A percentile compares a stretch with the other conserved stretches of the same genome.
These are phyloP conservation scores for Eupithecia pulchellata DNA, from an alignment of 2,888 invertebrate species.

Conservation along the genomic window DNA sequence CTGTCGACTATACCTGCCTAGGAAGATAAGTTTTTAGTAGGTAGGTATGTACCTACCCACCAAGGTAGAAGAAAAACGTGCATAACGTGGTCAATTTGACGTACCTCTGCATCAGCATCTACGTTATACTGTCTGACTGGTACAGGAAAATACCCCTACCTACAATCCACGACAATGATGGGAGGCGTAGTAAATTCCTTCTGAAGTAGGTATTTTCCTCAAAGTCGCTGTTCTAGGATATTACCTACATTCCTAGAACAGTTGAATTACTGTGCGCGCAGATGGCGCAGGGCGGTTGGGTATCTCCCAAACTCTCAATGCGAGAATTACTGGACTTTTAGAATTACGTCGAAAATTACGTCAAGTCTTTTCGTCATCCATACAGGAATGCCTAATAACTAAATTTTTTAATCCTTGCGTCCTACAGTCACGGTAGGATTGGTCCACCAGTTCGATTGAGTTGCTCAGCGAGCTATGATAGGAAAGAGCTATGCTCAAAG, in stretches of 20 bases:
- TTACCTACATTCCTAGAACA: background rate
- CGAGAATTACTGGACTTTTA: background rate
- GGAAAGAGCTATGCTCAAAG: too few relatives aligned
- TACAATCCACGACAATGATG: background rate
- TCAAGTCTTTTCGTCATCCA: too few relatives aligned
- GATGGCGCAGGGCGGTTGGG: background rate
- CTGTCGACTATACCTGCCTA: too few relatives aligned
- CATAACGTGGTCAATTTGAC: slow-evolving; percentile 2
- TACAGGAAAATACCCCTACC: background rate
- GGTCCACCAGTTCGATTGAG: too few relatives aligned
- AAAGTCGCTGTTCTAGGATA: too few relatives aligned
- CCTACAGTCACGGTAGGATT: too few relatives aligned
- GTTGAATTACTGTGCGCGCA: background rate
- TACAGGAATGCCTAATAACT: too few relatives aligned
- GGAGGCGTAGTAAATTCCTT: background rate
- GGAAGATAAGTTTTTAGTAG: background rate
- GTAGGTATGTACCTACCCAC: background rate
- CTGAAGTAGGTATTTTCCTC: background rate
- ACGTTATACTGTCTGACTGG: background rate
- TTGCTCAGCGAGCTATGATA: too few relatives aligned
- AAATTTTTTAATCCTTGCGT: too few relatives aligned
- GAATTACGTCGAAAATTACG: too few relatives aligned
- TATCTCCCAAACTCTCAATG: background rate
- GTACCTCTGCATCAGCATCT: too few relatives aligned
- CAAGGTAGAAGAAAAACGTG: background rate